Percentiles rank a stretch among this genome's conserved stretches.
phyloP scores from a whole-genome alignment of 2,888 invertebrate genomes.

The Hymenopus coronatus region DNA sequence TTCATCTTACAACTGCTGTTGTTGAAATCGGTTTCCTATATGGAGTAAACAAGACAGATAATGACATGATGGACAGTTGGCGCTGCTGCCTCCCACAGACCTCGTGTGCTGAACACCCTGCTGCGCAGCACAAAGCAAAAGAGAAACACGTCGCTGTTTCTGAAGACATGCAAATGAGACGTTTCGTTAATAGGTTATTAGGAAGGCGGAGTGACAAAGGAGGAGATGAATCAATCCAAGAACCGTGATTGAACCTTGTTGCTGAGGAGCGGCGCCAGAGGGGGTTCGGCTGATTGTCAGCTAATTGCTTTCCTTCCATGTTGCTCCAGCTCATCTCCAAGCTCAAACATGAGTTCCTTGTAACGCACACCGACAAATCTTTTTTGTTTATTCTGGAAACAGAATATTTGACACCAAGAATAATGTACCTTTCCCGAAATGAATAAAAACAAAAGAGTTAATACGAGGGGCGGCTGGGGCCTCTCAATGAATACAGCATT shows the following conservation, averaged over 20 bases:
- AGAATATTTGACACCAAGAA: no score
- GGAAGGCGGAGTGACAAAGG: not conserved
- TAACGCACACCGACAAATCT: not conserved
- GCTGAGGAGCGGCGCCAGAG: no score
- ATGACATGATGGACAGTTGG: not conserved
- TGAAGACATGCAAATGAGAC: not conserved
- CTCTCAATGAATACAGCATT: no score
- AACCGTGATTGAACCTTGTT: not conserved
- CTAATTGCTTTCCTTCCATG: not conserved
- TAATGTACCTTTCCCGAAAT: no score
- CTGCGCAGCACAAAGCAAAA: not conserved
- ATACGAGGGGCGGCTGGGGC: no score
- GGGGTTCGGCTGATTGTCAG: not conserved
- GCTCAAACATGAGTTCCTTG: not conserved
- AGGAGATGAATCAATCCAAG: not conserved
- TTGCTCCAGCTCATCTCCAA: not conserved
- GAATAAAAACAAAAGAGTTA: no score
- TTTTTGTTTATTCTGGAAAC: no score
- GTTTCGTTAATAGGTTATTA: not conserved
- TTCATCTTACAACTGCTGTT: not conserved
- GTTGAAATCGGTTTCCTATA: not conserved
- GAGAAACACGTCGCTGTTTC: not conserved
- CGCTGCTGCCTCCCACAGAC: not conserved
- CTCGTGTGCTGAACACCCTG: not conserved
- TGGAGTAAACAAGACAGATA: not conserved